Conservation (phyloP, 1,140 invertebrate genomes). For the Chrysopa pallens region DNA sequence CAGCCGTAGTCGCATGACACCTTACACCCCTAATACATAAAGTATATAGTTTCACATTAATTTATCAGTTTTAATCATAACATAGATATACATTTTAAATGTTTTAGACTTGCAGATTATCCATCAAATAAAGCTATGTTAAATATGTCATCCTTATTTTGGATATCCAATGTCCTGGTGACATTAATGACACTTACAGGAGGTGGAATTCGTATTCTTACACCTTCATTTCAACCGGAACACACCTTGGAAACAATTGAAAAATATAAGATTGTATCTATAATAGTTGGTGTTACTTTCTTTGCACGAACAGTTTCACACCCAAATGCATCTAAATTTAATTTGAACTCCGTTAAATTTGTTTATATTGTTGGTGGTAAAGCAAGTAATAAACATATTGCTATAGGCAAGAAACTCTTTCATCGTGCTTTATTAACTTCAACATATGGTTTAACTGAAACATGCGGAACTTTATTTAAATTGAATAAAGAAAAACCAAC, state of each 20-base stretch:
- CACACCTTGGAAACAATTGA: conserved; percentile 19
- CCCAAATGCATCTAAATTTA: conserved; percentile 13
- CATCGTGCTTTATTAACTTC: conserved; percentile 17
- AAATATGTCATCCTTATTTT: conserved; percentile 11
- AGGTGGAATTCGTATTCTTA: conserved; percentile 15
- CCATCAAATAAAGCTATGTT: not conserved
- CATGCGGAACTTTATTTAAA: conserved; percentile 9
- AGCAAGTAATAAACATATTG: conserved; percentile 14
- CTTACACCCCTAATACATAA: too few species aligned
- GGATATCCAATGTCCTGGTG: conserved; percentile 12
- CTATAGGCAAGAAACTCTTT: conserved; percentile 15
- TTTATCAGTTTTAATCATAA: too few species aligned
- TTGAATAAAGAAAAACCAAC: conserved; percentile 12
- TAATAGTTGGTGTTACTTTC: conserved; percentile 15
- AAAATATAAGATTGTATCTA: conserved; percentile 21
- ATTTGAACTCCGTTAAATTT: conserved; percentile 19
- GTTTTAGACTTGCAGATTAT: not conserved
- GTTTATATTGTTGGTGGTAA: conserved; percentile 20
- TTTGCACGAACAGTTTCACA: conserved; percentile 18
- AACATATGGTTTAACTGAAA: conserved; percentile 26
- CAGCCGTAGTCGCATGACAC: too few species aligned
- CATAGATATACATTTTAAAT: too few species aligned
- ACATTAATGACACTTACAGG: conserved; percentile 10
- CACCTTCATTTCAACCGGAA: conserved; percentile 18
- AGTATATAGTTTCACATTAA: too few species aligned